These are phyloP conservation scores for Psittacula derbiana DNA, from an alignment of 2,797 vertebrate species.

Conservation along the genomic window DNA sequence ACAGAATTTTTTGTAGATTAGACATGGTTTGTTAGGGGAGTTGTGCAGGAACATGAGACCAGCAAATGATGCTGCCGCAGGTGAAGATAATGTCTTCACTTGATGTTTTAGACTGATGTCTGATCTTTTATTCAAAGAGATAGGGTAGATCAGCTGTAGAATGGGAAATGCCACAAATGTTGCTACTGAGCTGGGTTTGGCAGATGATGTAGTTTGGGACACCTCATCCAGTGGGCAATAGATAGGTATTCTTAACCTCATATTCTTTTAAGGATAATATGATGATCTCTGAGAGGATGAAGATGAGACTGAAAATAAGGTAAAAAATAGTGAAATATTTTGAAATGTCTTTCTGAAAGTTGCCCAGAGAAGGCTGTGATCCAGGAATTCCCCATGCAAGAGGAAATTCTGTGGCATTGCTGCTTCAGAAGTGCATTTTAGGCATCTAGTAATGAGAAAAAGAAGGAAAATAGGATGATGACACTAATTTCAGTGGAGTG, in stretches of 20 bases:
- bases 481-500: neutral
- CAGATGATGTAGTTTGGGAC: neutral
- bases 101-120: neutral
- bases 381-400: neutral
- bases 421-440: neutral
- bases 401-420: neutral
- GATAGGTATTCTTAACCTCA: neutral
- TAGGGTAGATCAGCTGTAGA: neutral
- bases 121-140: neutral
- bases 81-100: neutral
- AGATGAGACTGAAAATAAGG: neutral
- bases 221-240: neutral
- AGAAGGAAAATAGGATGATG: neutral
- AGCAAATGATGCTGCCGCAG: neutral
- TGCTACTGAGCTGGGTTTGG: neutral
- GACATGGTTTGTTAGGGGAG: neutral
- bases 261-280: neutral
- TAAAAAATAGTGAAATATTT: neutral
- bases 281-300: neutral
- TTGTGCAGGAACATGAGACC: neutral
- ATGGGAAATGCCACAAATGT: neutral
- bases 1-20: neutral
- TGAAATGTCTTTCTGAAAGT: neutral
- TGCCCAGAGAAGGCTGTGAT: neutral
- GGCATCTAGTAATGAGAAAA: neutral